phyloP scores from a whole-genome alignment of 2,113 vertebrate species.

The Pogonocichla stellata region DNA sequence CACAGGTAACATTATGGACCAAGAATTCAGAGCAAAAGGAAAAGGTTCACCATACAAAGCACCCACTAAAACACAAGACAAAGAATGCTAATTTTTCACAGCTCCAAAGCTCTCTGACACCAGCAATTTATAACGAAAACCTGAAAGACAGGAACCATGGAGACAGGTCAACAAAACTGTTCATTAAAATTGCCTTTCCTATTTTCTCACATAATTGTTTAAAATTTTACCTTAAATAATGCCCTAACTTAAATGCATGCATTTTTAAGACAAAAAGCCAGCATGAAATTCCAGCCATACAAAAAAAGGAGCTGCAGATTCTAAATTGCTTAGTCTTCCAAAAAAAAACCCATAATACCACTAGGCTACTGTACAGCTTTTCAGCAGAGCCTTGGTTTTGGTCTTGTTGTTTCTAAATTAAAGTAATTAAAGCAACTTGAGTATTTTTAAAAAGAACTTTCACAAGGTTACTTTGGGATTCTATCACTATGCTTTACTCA shows the following conservation, averaged over 20 bases:
- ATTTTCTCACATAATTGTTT: not conserved
- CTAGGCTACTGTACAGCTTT: not conserved
- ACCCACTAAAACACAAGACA: not conserved
- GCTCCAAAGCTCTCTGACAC: not conserved
- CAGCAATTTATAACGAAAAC: not conserved
- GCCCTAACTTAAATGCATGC: not conserved
- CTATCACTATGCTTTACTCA: not conserved
- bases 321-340: not conserved
- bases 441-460: not conserved
- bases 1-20: not conserved
- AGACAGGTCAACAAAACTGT: not conserved
- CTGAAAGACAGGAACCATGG: not conserved
- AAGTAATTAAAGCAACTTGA: not conserved
- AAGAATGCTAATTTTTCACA: not conserved
- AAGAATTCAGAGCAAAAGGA: not conserved
- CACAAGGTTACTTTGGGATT: not conserved
- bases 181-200: not conserved
- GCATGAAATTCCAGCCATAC: not conserved
- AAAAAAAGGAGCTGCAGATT: not conserved
- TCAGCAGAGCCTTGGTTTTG: not conserved
- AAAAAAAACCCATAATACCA: not conserved
- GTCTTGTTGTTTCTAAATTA: not conserved
- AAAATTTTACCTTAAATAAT: not conserved
- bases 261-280: not conserved
- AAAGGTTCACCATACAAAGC: not conserved